A percentile compares a stretch with the other conserved stretches of the same genome.
Evolutionary conservation across 2,888 invertebrate species (phyloP).

Genomic region (Rhodophaea formosa): DNA sequence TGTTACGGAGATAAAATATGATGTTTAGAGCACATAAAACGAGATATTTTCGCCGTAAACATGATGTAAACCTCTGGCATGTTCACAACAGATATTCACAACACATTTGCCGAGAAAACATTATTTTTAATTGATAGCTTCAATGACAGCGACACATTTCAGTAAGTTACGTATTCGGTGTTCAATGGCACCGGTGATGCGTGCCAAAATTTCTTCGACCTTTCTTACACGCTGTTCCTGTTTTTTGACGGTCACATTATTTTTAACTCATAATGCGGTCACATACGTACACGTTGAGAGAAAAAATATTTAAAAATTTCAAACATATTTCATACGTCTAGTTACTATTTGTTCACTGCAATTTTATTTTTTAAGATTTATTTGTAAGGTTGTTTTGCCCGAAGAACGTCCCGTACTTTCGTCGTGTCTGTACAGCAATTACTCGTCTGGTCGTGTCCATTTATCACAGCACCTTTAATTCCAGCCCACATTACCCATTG

Average conservation of each 20-base stretch:
- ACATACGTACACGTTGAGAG: conserved; percentile 12
- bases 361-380: not conserved
- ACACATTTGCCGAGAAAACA: conserved; percentile 41
- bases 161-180: conserved; percentile 38
- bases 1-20: not conserved
- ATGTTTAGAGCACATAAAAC: not conserved
- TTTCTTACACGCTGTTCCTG: conserved; percentile 64
- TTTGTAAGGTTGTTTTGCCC: not conserved
- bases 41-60: not conserved
- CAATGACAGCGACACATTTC: conserved; percentile 44
- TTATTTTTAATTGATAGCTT: conserved; percentile 53
- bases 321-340: conserved; percentile 1
- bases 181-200: conserved; percentile 41
- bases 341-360: not conserved
- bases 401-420: conserved; percentile 37
- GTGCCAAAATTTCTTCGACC: conserved; percentile 75
- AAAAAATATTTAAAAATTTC: conserved; percentile 1
- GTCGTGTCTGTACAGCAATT: conserved; percentile 35
- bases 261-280: conserved; percentile 39
- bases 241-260: conserved; percentile 72
- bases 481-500: conserved; percentile 67
- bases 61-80: conserved; percentile 14
- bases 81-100: conserved; percentile 24
- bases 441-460: conserved; percentile 46
- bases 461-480: conserved; percentile 70